Percentiles rank a stretch among this genome's conserved stretches.
phyloP scores from a whole-genome alignment of 2,797 vertebrate species.

The Semaprochilodus insignis region DNA sequence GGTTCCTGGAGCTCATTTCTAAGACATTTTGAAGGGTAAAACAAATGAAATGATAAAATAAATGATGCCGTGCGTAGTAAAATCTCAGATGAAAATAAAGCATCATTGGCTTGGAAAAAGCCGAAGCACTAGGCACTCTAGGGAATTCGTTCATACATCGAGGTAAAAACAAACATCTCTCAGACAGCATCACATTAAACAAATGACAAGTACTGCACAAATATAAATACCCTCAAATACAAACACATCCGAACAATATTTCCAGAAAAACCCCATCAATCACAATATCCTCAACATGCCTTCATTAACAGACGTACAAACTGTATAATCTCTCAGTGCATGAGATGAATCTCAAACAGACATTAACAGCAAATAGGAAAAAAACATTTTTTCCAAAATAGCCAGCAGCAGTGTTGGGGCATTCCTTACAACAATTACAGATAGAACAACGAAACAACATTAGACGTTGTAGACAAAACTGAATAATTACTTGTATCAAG shows the following conservation, averaged over 20 bases:
- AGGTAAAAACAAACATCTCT: conserved; percentile 19
- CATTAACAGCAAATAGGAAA: conserved; percentile 25
- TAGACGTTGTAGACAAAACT: not conserved
- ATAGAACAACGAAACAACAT: conserved; percentile 28
- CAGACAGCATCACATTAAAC: not conserved
- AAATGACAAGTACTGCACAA: conserved; percentile 32
- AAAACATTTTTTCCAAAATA: conserved; percentile 12
- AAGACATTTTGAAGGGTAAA: not conserved
- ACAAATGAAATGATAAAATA: not conserved
- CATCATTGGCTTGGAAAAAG: conserved; percentile 25
- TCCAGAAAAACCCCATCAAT: not conserved
- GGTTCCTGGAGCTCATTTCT: not conserved
- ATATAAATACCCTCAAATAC: conserved; percentile 48
- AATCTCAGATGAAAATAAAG: conserved; percentile 26
- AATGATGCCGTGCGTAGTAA: not conserved
- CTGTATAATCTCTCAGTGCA: conserved; percentile 15
- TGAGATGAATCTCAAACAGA: conserved; percentile 10
- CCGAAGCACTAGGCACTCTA: conserved; percentile 60
- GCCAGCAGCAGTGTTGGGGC: conserved; percentile 44
- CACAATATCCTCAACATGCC: conserved; percentile 14
- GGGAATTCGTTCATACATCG: conserved; percentile 32
- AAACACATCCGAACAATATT: conserved; percentile 16
- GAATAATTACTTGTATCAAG: not conserved
- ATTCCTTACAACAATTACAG: conserved; percentile 20
- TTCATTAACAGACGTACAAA: not conserved